A percentile compares a stretch with the other conserved stretches of the same genome.
phyloP scores from a whole-genome alignment of 2,113 vertebrate species.

The Caracal caracal region DNA sequence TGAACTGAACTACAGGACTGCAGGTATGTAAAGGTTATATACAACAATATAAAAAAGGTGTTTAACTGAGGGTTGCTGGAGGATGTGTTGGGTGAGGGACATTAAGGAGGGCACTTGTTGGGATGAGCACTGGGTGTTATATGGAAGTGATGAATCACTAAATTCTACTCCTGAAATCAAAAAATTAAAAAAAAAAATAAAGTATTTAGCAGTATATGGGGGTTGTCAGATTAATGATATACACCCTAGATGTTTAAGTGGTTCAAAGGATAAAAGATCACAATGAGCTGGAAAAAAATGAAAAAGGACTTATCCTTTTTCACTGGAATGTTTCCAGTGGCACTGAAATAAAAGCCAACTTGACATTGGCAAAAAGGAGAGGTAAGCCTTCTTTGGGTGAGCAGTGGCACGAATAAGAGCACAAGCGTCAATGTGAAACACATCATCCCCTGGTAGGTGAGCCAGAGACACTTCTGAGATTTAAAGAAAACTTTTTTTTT shows the following conservation, averaged over 20 bases:
- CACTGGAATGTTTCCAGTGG: neutral
- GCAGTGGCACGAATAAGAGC: neutral
- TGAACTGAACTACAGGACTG: neutral
- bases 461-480: neutral
- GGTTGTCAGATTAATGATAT: neutral
- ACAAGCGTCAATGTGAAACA: neutral
- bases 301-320: neutral
- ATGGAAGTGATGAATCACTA: too few relatives aligned
- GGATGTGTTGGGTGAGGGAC: too few relatives aligned
- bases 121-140: too few relatives aligned
- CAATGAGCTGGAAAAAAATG: neutral
- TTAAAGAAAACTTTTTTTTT: neutral
- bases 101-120: too few relatives aligned
- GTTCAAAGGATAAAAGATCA: neutral
- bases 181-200: too few relatives aligned
- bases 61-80: too few relatives aligned
- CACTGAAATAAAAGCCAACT: neutral
- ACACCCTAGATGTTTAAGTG: neutral
- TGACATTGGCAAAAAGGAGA: neutral
- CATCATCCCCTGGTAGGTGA: neutral
- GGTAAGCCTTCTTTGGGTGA: neutral
- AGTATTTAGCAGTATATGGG: neutral
- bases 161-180: too few relatives aligned
- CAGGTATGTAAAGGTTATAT: neutral
- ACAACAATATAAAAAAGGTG: neutral